Evolutionary conservation across 2,888 invertebrate genomes (phyloP).

Genomic region (Lasioglossum pauxillum): DNA sequence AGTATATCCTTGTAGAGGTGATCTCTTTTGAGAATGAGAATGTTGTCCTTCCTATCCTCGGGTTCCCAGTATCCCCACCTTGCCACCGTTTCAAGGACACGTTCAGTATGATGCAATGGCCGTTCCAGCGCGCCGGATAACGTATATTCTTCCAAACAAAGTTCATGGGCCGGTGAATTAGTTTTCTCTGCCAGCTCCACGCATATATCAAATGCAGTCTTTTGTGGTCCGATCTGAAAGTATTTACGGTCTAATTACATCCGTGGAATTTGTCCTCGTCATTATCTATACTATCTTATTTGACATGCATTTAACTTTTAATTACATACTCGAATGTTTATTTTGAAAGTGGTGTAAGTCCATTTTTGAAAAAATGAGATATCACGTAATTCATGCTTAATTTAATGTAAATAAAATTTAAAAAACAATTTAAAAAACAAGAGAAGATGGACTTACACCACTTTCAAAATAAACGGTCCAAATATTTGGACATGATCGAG

Average conservation of each 20-base stretch:
- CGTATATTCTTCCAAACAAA: slow-evolving; percentile 93
- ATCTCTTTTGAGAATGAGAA: slow-evolving; percentile 88
- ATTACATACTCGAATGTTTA: too few species aligned
- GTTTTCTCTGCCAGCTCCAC: slow-evolving; percentile 89
- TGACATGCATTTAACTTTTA: too few species aligned
- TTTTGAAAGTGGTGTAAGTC: too few species aligned
- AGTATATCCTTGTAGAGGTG: slow-evolving; percentile 82
- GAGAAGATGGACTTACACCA: too few species aligned
- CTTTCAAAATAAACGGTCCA: too few species aligned
- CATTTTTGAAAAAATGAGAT: too few species aligned
- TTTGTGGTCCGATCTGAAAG: slow-evolving; percentile 90
- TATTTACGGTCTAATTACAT: background rate
- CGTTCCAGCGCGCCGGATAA: slow-evolving; percentile 90
- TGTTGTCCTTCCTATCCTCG: slow-evolving; percentile 93
- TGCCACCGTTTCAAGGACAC: slow-evolving; percentile 89
- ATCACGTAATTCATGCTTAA: too few species aligned
- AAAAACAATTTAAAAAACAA: too few species aligned
- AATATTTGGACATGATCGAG: too few species aligned
- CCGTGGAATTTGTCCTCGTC: background rate
- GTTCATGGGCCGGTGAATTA: slow-evolving; percentile 88
- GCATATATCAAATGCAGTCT: slow-evolving; percentile 91
- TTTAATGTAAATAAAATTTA: too few species aligned
- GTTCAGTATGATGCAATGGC: slow-evolving; percentile 91
- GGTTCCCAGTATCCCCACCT: slow-evolving; percentile 96
- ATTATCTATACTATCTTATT: background rate